phyloP scores from a whole-genome alignment of 2,888 invertebrate species.

The Perdita meconis region DNA sequence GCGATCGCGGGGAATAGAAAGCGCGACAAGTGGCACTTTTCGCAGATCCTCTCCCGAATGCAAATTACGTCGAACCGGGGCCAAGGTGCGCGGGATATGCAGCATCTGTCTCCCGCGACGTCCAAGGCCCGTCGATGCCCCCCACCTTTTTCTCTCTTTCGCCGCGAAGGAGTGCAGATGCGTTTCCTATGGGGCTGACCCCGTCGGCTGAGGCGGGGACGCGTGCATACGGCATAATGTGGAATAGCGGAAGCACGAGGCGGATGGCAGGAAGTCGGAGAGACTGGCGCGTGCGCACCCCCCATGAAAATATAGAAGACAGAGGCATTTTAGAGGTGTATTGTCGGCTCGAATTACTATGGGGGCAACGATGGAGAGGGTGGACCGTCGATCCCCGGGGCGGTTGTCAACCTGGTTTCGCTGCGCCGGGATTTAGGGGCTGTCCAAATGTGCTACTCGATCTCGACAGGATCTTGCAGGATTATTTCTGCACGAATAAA shows the following conservation, averaged over 20 bases:
- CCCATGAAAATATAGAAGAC: slow-evolving; percentile 75
- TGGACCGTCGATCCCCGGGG: slow-evolving; percentile 48
- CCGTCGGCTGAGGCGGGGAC: slow-evolving; percentile 59
- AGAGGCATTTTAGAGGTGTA: slow-evolving; percentile 76
- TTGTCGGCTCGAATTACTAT: slow-evolving; percentile 78
- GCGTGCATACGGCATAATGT: slow-evolving; percentile 75
- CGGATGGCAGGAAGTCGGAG: slow-evolving; percentile 83
- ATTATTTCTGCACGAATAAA: background rate
- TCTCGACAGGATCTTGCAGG: background rate
- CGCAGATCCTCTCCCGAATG: slow-evolving; percentile 5
- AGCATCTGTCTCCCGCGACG: slow-evolving; percentile 71
- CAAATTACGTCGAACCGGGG: slow-evolving; percentile 11
- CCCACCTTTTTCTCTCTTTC: slow-evolving; percentile 16
- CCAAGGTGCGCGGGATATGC: slow-evolving; percentile 41
- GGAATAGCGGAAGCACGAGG: slow-evolving; percentile 80
- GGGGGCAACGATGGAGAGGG: slow-evolving; percentile 50
- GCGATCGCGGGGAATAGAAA: background rate
- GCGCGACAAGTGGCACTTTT: slow-evolving; percentile 14
- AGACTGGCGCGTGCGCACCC: slow-evolving; percentile 82
- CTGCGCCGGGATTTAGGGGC: background rate
- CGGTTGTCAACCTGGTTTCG: slow-evolving; percentile 62
- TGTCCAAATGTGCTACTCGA: background rate
- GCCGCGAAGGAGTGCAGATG: slow-evolving; percentile 63
- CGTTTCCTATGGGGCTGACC: slow-evolving; percentile 66
- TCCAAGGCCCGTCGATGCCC: slow-evolving; percentile 45